Percentiles rank a stretch among this genome's conserved stretches.
Conservation (phyloP, 2,888 invertebrate species). For the Machimus rusticus region DNA sequence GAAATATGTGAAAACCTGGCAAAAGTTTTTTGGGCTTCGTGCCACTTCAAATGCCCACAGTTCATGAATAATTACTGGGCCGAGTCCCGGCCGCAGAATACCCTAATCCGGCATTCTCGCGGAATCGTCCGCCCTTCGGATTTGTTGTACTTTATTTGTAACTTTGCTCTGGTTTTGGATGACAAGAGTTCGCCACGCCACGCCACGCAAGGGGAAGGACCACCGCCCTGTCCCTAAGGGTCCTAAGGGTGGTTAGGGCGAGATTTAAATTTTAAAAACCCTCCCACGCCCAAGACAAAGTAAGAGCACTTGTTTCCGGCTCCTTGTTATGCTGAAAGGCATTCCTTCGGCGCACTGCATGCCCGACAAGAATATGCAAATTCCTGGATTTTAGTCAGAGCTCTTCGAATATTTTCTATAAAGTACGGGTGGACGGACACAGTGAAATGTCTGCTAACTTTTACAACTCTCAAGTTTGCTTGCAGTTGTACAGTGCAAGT, state of each 20-base stretch:
- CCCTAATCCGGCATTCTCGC: background rate
- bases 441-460: background rate
- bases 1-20: constrained; percentile 33
- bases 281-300: background rate
- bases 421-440: background rate
- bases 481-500: background rate
- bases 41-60: constrained; percentile 32
- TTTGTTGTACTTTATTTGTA: background rate
- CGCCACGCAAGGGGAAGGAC: background rate
- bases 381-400: background rate
- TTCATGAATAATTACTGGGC: constrained; percentile 36
- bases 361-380: background rate
- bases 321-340: background rate
- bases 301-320: background rate
- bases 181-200: background rate
- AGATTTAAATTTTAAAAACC: background rate
- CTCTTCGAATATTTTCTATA: background rate
- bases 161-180: background rate
- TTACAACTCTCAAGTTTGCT: background rate
- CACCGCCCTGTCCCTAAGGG: background rate
- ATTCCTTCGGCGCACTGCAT: background rate
- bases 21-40: constrained; percentile 21
- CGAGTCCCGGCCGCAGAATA: background rate
- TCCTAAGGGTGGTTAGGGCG: background rate
- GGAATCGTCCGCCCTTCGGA: background rate